Evolutionary conservation across 1,140 invertebrate species (phyloP), one percentile per base, ranked within the genome.

Genomic region (Stegodyphus dumicola): DNA sequence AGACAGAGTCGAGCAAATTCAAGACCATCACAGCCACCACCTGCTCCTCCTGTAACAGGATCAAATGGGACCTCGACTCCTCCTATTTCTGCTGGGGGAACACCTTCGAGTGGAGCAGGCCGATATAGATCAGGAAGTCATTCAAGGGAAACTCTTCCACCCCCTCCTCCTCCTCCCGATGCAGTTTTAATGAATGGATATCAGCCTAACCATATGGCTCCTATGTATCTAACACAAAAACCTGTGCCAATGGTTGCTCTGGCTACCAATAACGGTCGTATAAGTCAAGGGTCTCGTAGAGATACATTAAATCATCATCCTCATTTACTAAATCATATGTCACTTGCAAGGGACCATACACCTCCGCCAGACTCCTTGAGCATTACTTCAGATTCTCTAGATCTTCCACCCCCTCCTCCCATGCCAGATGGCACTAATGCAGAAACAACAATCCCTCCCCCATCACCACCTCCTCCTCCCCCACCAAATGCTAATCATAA

Each of bases 91-190:
- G 91, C 92, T 88, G 92, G 92, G 85, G 93, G 93, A 89, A 94
- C 94, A 18, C 94, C 94, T 56, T 94, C 94, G 18, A 91, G 94
- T 83, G 93, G 93, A 49, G 86, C 85, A 56, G 87, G 85, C 71
- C 89, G 77, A 93, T 87, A 93, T 93, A 93, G 74, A 93, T 93
- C 84, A 92, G 74, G 73, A n/a, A 87, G 86, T 51, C 81, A 84
- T 52, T 81, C 87, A 6, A 80, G 95, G 80, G 95, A 95, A 87
- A 93, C 93, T 64, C 91, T 97, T 88, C 96, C 96, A 53, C 96
- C 96, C n/a, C 96, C 96, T 5, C 96, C 96, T 67, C 96, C 96
- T 48, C 95, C 95, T 74, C 94, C 95, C 10, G 92, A 91, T 71
- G 88, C 89, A 65, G 87, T 70, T 18, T 77, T 81, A 6, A 48